A percentile compares a stretch with the other conserved stretches of the same genome.
Evolutionary conservation across 2,888 invertebrate species (phyloP).

Genomic region (Caenorhabditis wallacei): DNA sequence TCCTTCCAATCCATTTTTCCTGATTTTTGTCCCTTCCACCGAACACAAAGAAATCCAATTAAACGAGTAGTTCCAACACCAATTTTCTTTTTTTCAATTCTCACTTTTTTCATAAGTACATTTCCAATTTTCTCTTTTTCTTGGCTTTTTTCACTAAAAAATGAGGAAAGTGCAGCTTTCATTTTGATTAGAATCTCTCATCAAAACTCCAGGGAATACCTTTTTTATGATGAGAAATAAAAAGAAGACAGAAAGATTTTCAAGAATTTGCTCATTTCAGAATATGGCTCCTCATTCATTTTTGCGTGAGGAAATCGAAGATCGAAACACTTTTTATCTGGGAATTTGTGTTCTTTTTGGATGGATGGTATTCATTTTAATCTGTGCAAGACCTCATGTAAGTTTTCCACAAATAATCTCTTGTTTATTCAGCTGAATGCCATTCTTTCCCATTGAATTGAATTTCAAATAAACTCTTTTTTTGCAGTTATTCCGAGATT

Average conservation of each 20-base stretch:
- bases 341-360: conserved; percentile 79
- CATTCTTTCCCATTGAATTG: no score
- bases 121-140: not conserved
- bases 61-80: conserved; percentile 17
- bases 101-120: not conserved
- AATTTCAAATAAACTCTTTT: not conserved
- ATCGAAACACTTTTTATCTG: conserved; percentile 76
- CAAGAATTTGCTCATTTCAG: conserved; percentile 2
- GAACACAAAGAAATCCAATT: conserved; percentile 22
- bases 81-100: conserved; percentile 8
- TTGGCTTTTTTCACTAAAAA: not conserved
- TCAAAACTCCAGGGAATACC: not conserved
- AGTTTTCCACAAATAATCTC: conserved; percentile 28
- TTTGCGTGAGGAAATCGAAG: conserved; percentile 56
- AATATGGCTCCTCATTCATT: conserved; percentile 19
- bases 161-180: not conserved
- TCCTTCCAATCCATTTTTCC: not conserved
- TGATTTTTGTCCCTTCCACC: not conserved
- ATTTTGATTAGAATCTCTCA: not conserved
- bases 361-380: conserved; percentile 80
- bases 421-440: not conserved
- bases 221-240: not conserved
- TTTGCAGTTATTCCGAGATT: conserved; percentile 72
- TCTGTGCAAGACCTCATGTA: conserved; percentile 82
- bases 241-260: not conserved